These are phyloP conservation scores for Schizaphis graminum DNA, from an alignment of 2,888 invertebrate genomes.

Conservation along the genomic window DNA sequence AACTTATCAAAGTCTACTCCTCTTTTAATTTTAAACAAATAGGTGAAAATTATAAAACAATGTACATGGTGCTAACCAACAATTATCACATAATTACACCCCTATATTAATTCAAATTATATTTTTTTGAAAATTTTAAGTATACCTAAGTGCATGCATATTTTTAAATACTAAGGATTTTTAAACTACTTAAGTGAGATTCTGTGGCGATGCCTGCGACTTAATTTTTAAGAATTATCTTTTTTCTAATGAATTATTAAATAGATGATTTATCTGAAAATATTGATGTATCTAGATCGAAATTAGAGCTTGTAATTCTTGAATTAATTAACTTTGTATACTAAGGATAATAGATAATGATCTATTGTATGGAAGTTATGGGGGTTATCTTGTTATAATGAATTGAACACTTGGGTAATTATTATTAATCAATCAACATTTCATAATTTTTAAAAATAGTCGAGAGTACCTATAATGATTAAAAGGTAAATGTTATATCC, in stretches of 20 bases:
- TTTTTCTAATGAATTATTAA: neutral
- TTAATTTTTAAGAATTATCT: neutral
- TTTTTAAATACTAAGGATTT: neutral
- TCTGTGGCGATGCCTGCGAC: neutral
- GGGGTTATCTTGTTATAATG: too few relatives aligned
- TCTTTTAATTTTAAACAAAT: too few relatives aligned
- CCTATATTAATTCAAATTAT: neutral
- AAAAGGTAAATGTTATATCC: neutral
- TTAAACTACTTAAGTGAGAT: neutral
- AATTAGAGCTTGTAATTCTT: neutral
- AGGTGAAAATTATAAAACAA: too few relatives aligned
- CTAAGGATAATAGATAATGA: neutral
- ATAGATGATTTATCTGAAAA: neutral
- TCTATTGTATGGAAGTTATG: neutral
- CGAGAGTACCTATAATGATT: neutral
- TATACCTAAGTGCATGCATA: neutral
- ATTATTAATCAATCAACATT: neutral
- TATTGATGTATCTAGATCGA: neutral
- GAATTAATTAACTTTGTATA: neutral
- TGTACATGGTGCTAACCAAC: too few relatives aligned
- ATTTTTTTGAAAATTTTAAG: neutral
- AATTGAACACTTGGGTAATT: neutral
- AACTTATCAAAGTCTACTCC: too few relatives aligned
- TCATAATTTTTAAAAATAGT: conserved; percentile 12
- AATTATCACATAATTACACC: neutral